These are phyloP conservation scores for Cyclophora albipunctata DNA, from an alignment of 2,888 invertebrate genomes.

Conservation along the genomic window DNA sequence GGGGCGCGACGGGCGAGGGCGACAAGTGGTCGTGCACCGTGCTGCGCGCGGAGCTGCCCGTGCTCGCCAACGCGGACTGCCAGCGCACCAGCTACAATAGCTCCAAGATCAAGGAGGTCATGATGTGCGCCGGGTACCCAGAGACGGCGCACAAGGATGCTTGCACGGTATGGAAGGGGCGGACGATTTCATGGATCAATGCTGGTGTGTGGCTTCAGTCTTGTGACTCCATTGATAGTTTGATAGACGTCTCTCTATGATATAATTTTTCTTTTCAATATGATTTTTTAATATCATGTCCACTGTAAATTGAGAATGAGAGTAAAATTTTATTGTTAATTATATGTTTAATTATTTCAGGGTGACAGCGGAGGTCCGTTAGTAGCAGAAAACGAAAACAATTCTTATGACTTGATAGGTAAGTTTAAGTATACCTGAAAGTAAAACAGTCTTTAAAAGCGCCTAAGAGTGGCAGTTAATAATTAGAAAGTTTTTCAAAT, in stretches of 20 bases:
- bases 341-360: constrained; percentile 64
- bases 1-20: constrained; percentile 90
- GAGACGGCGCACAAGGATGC: constrained; percentile 84
- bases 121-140: constrained; percentile 90
- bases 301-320: too few species aligned
- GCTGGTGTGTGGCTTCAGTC: too few species aligned
- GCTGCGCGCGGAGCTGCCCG: constrained; percentile 86
- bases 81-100: constrained; percentile 85
- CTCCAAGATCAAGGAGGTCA: constrained; percentile 89
- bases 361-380: constrained; percentile 88
- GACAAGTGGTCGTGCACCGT: constrained; percentile 88
- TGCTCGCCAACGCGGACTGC: constrained; percentile 81
- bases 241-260: too few species aligned
- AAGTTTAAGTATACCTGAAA: constrained; percentile 17
- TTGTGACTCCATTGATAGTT: neutral
- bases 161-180: constrained; percentile 77
- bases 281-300: too few species aligned
- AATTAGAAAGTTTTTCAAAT: too few species aligned
- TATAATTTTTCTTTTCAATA: too few species aligned
- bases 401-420: constrained; percentile 87
- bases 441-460: too few species aligned
- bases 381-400: constrained; percentile 78
- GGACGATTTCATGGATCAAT: too few species aligned
- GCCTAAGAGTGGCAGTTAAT: too few species aligned
- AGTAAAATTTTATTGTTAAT: too few species aligned